Conservation (phyloP, 2,797 vertebrate species). For the Spatula versicolor region DNA sequence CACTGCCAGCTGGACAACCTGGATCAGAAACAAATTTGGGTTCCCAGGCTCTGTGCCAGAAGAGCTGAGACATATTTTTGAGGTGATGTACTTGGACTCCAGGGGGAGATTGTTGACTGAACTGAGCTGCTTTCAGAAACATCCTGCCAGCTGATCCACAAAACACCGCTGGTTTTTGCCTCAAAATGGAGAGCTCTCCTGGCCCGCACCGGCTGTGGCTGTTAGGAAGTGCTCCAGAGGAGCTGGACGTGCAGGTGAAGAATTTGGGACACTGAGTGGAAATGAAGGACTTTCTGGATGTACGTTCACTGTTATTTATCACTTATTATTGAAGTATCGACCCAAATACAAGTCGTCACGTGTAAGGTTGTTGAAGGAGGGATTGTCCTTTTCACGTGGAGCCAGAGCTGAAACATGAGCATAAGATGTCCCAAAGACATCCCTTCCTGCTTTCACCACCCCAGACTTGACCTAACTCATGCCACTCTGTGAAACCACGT, state of each 20-base stretch:
- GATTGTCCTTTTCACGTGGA: neutral
- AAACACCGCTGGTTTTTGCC: neutral
- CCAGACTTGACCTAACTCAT: fast-evolving
- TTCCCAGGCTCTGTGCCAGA: constrained; percentile 32
- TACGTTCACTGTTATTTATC: neutral
- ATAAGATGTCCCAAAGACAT: neutral
- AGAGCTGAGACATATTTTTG: constrained; percentile 41
- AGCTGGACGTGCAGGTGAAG: neutral
- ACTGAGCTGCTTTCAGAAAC: constrained; percentile 35
- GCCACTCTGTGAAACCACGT: neutral
- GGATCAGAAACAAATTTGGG: constrained; percentile 63
- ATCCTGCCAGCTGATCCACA: constrained; percentile 35
- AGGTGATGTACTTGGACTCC: constrained; percentile 52
- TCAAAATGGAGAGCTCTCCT: constrained; percentile 34
- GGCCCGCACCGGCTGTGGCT: fast-evolving
- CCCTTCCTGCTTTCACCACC: neutral
- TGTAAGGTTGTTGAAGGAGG: neutral
- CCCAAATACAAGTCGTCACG: neutral
- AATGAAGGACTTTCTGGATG: neutral
- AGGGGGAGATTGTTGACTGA: constrained; percentile 42
- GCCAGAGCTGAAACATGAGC: neutral
- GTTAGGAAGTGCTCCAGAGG: neutral
- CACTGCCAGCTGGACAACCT: constrained; percentile 43
- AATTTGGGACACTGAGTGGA: neutral
- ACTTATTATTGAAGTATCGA: neutral